Evolutionary conservation across 2,797 vertebrate species (phyloP), one percentile per base, ranked within the genome.

Genomic region (Gallinago nigripennis): DNA sequence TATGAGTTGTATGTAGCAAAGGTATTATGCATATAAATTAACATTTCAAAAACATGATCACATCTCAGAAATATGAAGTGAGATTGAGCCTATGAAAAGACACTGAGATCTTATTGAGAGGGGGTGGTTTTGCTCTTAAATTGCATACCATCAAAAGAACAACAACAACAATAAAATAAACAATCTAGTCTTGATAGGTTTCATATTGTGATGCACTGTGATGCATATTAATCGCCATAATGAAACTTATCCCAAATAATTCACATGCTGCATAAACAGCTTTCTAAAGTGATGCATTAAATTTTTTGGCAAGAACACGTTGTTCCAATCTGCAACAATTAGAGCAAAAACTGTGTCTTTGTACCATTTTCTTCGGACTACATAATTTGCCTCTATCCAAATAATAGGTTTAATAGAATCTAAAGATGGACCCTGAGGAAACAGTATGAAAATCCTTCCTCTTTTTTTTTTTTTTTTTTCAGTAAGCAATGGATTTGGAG

Each of bases 171-270:
- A 87, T 82, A 91, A 96, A 94, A 96, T 66, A 82, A 93, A 81
- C 79, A 92, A 83, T 76, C 58, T 46, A 93, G 90, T n/a, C 71
- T 93, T 86, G 77, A 95, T 96, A 73, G 45, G 33, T 93, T 96
- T 96, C 73, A 57, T 85, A 92, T 91, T 80, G 88, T 70, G 89
- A 58, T 79, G 82, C 61, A 72, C 15, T 69, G 54, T 69, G 84
- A 88, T 89, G 76, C 94, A 96, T 96, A 95, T 96, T 96, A 96
- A 96, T 93, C 72, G 65, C 76, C 35, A 88, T 81, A 95, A 95
- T 92, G 86, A 96, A 97, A 93, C 58, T 89, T 92, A 85, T 70
- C 76, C 82, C 71, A 94, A 95, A 96, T 94, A 96, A 96, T 93
- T 96, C 87, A 95, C n/a, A 54, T 68, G 57, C 76, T 94, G 35